These are phyloP conservation scores for Probosciger aterrimus DNA, from an alignment of 2,113 vertebrate species.

Conservation along the genomic window DNA sequence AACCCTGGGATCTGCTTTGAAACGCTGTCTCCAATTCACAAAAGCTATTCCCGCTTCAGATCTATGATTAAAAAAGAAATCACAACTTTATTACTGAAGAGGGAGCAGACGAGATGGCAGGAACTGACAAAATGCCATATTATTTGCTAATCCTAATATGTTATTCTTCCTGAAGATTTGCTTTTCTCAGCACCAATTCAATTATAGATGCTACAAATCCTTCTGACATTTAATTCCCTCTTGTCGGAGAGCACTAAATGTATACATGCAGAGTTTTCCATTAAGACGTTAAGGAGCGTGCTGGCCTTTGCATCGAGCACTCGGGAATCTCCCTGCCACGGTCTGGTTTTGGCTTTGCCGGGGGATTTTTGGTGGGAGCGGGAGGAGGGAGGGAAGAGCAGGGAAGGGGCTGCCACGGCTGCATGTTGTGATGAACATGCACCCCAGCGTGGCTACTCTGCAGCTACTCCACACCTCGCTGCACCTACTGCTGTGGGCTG, in stretches of 20 bases:
- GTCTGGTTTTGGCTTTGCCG: neutral
- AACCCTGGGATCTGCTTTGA: neutral
- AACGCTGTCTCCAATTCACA: neutral
- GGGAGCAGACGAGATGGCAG: slow-evolving; percentile 63
- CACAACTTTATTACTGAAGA: slow-evolving; percentile 68
- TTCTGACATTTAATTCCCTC: slow-evolving; percentile 93
- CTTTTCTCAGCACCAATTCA: slow-evolving; percentile 90
- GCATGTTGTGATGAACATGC: neutral
- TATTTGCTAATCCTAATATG: slow-evolving; percentile 88
- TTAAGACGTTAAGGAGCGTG: slow-evolving; percentile 86
- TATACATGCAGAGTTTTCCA: slow-evolving; percentile 84
- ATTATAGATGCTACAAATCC: slow-evolving; percentile 93
- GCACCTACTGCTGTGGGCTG: neutral
- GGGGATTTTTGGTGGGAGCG: neutral
- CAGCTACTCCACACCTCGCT: neutral
- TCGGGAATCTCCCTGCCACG: neutral
- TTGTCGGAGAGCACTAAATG: slow-evolving; percentile 83
- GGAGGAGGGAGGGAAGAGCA: neutral
- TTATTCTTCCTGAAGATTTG: slow-evolving; percentile 92
- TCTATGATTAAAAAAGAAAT: slow-evolving; percentile 55
- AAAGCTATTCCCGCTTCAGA: neutral
- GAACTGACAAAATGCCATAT: slow-evolving; percentile 83
- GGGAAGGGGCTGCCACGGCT: neutral
- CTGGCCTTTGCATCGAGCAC: slow-evolving; percentile 15
- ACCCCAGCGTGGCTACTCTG: neutral